Evolutionary conservation across 2,113 vertebrate genomes (phyloP), one percentile per base, ranked within the genome.

Genomic region (Poecile atricapillus): DNA sequence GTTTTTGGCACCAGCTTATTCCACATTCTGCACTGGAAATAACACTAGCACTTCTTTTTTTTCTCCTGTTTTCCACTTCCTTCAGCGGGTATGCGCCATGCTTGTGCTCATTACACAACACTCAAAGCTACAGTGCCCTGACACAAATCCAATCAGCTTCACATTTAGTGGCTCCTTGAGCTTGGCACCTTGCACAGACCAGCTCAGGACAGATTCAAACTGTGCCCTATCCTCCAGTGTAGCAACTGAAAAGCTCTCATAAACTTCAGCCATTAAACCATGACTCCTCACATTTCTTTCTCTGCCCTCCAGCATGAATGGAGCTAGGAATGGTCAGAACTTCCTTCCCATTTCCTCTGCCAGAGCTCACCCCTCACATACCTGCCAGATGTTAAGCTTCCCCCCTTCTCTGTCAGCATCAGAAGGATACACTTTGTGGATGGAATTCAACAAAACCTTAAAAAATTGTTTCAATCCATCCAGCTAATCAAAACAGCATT

Each of bases 1-100:
- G 62, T 30, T 95, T 95, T 73, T 91, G 49, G 65, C 70, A 84
- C 20, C 46, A 91, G 41, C 37, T 91, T 87, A 91, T 73, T 93
- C 41, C 62, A 93, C 16, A 16, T 74, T 94, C 75, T 93, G 58
- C 37, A 50, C 74, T 94, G 50, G 74, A 96, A 90, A 73, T 50
- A 93, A 83, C 84, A 58, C 25, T 35, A 55, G n/a, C 4, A 21
- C 11, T 78, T 83, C 12, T 39, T 84, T 39, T 84, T 89, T 93
- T 91, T 47, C 39, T 69, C 37, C 33, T 27, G 33, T 79, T 93
- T 91, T 90, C 78, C 3, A 3, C 43, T 91, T 60, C 35, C 87
- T 84, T 73, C 74, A 88, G 49, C 39, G 78, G 41, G 37, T 33
- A 83, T 0, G 1, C 47, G n/a, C 39, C 41, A 70, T 2, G 3